These are phyloP conservation scores for Tetramorium bicarinatum DNA, from an alignment of 2,888 invertebrate genomes.

Conservation along the genomic window DNA sequence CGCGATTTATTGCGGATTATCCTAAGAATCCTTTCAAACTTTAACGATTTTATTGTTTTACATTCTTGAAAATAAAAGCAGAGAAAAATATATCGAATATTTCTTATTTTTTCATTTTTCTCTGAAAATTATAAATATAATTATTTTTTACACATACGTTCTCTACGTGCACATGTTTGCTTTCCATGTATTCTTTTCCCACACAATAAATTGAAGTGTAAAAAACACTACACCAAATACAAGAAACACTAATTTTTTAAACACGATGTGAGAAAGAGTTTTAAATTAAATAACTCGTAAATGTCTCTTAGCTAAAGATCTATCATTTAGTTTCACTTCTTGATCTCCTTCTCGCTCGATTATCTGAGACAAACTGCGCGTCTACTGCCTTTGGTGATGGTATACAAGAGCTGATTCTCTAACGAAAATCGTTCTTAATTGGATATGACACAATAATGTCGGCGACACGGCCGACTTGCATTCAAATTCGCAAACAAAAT, in stretches of 20 bases:
- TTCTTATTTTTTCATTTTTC: neutral
- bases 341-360: slow-evolving; percentile 2
- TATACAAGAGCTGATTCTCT: slow-evolving; percentile 32
- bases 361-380: slow-evolving; percentile 36
- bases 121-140: neutral
- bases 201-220: neutral
- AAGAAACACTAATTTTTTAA: neutral
- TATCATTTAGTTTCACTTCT: neutral
- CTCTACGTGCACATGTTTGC: neutral
- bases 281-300: neutral
- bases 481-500: slow-evolving; percentile 73
- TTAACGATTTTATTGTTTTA: neutral
- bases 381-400: neutral
- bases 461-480: slow-evolving; percentile 61
- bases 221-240: neutral
- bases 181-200: neutral
- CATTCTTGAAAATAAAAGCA: neutral
- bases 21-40: neutral
- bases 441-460: slow-evolving; percentile 51
- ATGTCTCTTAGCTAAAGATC: neutral
- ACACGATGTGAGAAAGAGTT: too few species aligned
- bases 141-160: neutral
- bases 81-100: neutral
- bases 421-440: slow-evolving; percentile 65
- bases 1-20: neutral